Evolutionary conservation across 2,797 vertebrate species (phyloP).

Genomic region (Arrhamphus sclerolepis): DNA sequence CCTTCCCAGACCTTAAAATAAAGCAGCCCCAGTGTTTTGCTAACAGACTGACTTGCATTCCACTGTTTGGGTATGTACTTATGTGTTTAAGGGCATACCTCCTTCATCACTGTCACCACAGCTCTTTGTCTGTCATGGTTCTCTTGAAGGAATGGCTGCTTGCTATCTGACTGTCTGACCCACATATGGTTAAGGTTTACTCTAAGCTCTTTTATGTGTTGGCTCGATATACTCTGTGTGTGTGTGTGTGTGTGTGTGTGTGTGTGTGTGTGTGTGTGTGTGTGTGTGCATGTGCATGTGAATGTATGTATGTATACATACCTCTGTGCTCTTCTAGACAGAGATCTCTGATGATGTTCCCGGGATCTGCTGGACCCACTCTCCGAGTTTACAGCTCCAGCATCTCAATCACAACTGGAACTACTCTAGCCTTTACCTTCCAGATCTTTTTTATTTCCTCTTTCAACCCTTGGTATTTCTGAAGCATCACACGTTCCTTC

Average conservation of each 20-base stretch:
- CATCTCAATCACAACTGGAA: too few species aligned
- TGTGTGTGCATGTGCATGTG: too few species aligned
- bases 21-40: conserved; percentile 51
- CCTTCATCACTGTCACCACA: conserved; percentile 68
- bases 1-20: conserved; percentile 58
- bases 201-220: conserved; percentile 29
- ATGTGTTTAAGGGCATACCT: conserved; percentile 41
- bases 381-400: too few species aligned
- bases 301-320: too few species aligned
- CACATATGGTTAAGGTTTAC: conserved; percentile 68
- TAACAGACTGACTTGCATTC: conserved; percentile 49
- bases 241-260: conserved; percentile 20
- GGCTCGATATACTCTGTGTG: conserved; percentile 15
- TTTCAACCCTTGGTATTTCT: too few species aligned
- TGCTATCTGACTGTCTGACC: conserved; percentile 60
- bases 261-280: too few species aligned
- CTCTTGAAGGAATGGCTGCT: conserved; percentile 47
- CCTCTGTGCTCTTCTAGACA: too few species aligned
- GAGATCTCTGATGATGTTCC: too few species aligned
- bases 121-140: conserved; percentile 55
- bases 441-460: too few species aligned
- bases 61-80: conserved; percentile 22
- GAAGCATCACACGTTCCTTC: too few species aligned
- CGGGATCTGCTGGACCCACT: too few species aligned
- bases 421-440: too few species aligned